phyloP scores from a whole-genome alignment of 2,888 invertebrate species.

The Catocala sponsa region DNA sequence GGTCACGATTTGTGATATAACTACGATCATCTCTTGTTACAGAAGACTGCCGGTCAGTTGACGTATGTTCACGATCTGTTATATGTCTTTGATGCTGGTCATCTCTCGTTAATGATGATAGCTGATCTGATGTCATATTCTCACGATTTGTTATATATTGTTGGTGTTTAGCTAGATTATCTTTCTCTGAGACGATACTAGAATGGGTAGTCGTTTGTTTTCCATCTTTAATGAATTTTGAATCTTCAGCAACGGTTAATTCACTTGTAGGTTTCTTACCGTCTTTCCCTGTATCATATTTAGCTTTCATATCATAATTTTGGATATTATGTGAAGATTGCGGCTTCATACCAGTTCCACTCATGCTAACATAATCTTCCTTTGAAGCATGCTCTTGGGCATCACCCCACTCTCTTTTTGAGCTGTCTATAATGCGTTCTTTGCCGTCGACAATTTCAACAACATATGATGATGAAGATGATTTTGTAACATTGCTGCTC shows the following conservation, averaged over 20 bases:
- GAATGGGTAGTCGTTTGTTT: conserved; percentile 75
- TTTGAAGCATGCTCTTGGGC: conserved; percentile 79
- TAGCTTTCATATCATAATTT: conserved; percentile 85
- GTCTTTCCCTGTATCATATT: conserved; percentile 87
- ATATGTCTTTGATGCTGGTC: conserved; percentile 59
- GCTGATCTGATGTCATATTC: conserved; percentile 58
- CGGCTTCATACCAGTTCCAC: conserved; percentile 88
- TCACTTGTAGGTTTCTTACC: conserved; percentile 80
- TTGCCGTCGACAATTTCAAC: conserved; percentile 90
- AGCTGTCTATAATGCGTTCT: conserved; percentile 88
- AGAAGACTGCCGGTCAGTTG: conserved; percentile 22
- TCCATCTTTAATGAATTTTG: conserved; percentile 78
- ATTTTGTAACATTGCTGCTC: conserved; percentile 87
- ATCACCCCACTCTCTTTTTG: conserved; percentile 88
- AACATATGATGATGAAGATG: conserved; percentile 89
- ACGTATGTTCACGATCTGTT: conserved; percentile 58
- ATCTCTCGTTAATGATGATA: conserved; percentile 26
- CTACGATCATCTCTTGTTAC: conserved; percentile 2
- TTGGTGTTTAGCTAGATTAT: conserved; percentile 71
- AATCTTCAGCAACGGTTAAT: conserved; percentile 75
- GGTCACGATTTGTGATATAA: conserved; percentile 16
- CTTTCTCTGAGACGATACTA: conserved; percentile 77
- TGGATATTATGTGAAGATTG: conserved; percentile 86
- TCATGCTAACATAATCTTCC: conserved; percentile 85
- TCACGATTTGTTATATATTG: conserved; percentile 70